phyloP scores from a whole-genome alignment of 1,140 invertebrate genomes.

The Popillia japonica region DNA sequence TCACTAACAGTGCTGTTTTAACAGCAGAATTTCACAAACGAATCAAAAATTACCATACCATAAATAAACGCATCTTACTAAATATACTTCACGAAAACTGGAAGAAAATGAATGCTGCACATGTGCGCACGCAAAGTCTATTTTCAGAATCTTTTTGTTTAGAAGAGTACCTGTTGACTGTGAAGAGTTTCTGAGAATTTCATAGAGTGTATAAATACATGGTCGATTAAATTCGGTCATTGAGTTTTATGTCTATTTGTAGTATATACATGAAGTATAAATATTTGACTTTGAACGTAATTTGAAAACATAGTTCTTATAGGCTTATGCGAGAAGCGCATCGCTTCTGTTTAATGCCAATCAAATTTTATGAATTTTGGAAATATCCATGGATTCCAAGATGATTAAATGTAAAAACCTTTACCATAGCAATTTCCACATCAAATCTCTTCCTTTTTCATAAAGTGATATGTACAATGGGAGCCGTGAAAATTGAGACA shows the following conservation, averaged over 20 bases:
- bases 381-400: no score
- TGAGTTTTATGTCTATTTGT: slow-evolving; percentile 33
- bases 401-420: no score
- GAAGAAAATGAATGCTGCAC: slow-evolving; percentile 9
- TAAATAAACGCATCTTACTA: slow-evolving; percentile 8
- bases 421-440: no score
- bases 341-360: no score
- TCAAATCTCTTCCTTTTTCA: no score
- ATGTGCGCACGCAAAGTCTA: slow-evolving; percentile 25
- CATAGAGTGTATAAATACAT: slow-evolving; percentile 23
- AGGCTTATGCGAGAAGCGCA: background rate
- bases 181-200: slow-evolving; percentile 22
- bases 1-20: background rate
- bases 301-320: slow-evolving; percentile 16
- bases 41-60: slow-evolving; percentile 19
- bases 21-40: background rate
- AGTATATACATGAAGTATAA: slow-evolving; percentile 29
- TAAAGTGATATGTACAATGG: no score
- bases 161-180: slow-evolving; percentile 34
- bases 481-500: no score
- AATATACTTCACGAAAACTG: background rate
- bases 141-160: slow-evolving; percentile 32
- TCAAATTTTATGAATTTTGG: no score
- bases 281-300: slow-evolving; percentile 22
- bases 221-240: slow-evolving; percentile 34